phyloP scores from a whole-genome alignment of 1,140 invertebrate species.

The Hesperophylax magnus region DNA sequence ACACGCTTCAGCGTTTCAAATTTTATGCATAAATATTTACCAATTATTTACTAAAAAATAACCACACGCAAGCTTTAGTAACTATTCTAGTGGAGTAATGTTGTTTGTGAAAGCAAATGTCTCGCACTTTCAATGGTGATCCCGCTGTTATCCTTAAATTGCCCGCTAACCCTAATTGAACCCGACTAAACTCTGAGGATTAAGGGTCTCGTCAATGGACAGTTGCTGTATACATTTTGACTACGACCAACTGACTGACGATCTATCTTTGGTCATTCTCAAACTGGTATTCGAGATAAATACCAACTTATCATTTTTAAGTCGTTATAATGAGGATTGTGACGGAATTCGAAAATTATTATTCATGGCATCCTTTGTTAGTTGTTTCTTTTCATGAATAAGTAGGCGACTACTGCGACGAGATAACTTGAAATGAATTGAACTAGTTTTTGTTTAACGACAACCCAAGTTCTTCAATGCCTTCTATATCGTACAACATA shows the following conservation, averaged over 20 bases:
- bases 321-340: slow-evolving; percentile 18
- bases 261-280: neutral
- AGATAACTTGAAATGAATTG: slow-evolving; percentile 33
- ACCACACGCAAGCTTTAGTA: no score
- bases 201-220: neutral
- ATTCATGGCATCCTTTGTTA: slow-evolving; percentile 7
- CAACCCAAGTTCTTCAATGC: no score
- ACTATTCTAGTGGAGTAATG: no score
- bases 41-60: no score
- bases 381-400: neutral
- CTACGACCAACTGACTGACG: slow-evolving; percentile 8
- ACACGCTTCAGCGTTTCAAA: neutral
- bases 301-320: neutral
- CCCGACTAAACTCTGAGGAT: neutral
- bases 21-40: no score
- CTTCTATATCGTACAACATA: no score
- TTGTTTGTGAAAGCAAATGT: no score
- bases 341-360: neutral
- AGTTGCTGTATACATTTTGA: slow-evolving; percentile 20
- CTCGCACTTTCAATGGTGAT: no score
- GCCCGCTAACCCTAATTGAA: neutral
- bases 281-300: slow-evolving; percentile 17
- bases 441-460: neutral
- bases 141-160: neutral
- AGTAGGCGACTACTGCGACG: slow-evolving; percentile 30